A percentile compares a stretch with the other conserved stretches of the same genome.
Conservation (phyloP, 2,888 invertebrate genomes). For the Eupsilia transversa region DNA sequence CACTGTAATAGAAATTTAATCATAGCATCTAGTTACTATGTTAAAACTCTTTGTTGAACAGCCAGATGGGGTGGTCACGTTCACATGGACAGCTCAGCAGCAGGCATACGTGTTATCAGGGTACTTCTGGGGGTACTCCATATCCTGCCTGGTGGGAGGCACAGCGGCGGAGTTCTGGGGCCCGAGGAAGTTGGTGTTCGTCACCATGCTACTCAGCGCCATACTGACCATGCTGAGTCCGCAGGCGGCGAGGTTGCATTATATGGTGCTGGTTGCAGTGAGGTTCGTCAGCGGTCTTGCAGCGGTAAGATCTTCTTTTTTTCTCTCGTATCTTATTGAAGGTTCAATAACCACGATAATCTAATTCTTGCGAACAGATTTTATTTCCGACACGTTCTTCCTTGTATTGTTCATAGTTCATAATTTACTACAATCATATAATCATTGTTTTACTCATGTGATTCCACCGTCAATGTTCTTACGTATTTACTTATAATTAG, state of each 20-base stretch:
- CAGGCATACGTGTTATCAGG: slow-evolving; percentile 92
- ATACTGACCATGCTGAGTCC: slow-evolving; percentile 92
- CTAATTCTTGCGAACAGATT: background rate
- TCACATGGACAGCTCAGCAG: slow-evolving; percentile 91
- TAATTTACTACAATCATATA: background rate
- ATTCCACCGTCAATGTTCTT: background rate
- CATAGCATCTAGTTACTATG: background rate
- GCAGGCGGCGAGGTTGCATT: slow-evolving; percentile 90
- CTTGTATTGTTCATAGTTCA: too few species aligned
- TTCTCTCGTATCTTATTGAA: background rate
- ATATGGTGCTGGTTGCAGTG: slow-evolving; percentile 89
- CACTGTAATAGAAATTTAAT: background rate
- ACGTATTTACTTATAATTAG: slow-evolving; percentile 30
- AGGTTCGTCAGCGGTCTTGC: slow-evolving; percentile 92
- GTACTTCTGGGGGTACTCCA: slow-evolving; percentile 91
- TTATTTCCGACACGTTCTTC: slow-evolving; percentile 1
- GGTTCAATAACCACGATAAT: background rate
- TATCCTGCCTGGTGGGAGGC: slow-evolving; percentile 92
- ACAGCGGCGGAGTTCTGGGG: slow-evolving; percentile 92
- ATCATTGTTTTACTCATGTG: background rate
- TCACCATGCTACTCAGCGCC: slow-evolving; percentile 89
- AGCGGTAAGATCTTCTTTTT: slow-evolving; percentile 86
- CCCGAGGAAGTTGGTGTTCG: slow-evolving; percentile 90
- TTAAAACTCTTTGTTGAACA: slow-evolving; percentile 61
- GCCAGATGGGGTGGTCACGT: slow-evolving; percentile 84